Evolutionary conservation across 2,888 invertebrate genomes (phyloP).

Genomic region (Dione juno): DNA sequence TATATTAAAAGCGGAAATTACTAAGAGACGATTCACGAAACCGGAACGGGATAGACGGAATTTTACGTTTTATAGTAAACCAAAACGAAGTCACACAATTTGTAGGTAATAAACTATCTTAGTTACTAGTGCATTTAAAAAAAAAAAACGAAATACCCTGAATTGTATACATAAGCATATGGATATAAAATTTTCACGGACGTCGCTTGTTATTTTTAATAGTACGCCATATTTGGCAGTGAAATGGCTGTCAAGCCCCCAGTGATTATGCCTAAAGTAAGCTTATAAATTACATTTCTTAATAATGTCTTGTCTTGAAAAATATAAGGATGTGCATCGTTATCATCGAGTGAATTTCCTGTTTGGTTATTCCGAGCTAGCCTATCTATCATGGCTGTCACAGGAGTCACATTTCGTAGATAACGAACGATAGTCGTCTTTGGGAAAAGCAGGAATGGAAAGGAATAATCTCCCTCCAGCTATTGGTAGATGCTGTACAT

Average conservation of each 20-base stretch:
- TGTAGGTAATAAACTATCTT: no score
- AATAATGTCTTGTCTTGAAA: conserved; percentile 42
- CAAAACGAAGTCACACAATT: no score
- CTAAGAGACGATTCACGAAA: no score
- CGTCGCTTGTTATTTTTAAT: conserved; percentile 51
- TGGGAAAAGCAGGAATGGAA: conserved; percentile 44
- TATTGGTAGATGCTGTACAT: neutral
- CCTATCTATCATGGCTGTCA: conserved; percentile 79
- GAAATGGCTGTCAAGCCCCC: conserved; percentile 18
- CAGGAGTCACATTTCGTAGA: conserved; percentile 60
- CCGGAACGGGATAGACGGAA: no score
- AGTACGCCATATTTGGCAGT: conserved; percentile 21
- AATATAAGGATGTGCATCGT: conserved; percentile 65
- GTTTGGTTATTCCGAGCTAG: conserved; percentile 71
- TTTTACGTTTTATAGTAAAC: no score
- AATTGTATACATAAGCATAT: neutral
- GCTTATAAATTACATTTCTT: conserved; percentile 31
- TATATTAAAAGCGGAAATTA: no score
- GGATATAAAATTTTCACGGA: conserved; percentile 43
- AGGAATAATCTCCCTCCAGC: neutral
- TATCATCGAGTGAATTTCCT: conserved; percentile 73
- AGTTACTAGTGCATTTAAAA: no score
- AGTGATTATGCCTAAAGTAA: conserved; percentile 18
- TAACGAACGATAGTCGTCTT: conserved; percentile 56
- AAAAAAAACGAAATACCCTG: neutral